Conservation (phyloP, 2,888 invertebrate genomes). For the Siphlonurus alternatus region DNA sequence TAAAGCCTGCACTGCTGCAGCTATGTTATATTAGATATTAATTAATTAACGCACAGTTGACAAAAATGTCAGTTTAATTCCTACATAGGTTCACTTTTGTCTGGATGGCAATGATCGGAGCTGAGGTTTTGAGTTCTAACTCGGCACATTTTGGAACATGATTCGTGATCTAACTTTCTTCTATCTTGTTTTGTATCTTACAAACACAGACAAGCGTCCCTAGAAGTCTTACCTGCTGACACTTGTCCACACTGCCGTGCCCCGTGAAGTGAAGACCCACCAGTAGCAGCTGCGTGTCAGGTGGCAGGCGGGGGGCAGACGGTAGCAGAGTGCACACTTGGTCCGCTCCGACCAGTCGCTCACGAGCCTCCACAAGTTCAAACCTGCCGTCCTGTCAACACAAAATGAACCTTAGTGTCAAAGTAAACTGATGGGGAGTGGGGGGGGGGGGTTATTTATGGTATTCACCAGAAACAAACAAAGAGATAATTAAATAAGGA, state of each 20-base stretch:
- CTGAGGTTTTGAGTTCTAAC: too few relatives aligned
- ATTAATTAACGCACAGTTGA: too few relatives aligned
- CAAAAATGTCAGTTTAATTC: too few relatives aligned
- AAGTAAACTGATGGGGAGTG: neutral
- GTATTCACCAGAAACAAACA: neutral
- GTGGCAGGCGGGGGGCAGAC: neutral
- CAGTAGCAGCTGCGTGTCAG: neutral
- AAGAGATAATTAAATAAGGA: too few relatives aligned
- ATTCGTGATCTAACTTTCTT: too few relatives aligned
- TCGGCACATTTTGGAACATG: too few relatives aligned
- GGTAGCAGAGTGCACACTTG: neutral
- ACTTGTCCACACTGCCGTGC: neutral
- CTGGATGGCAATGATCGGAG: too few relatives aligned
- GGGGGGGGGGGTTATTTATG: neutral
- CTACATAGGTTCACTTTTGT: too few relatives aligned
- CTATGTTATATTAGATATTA: too few relatives aligned
- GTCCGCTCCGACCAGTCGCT: neutral
- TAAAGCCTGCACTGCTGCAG: too few relatives aligned
- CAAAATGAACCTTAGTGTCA: neutral
- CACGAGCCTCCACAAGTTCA: neutral
- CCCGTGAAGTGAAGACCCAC: neutral
- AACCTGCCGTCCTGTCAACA: neutral
- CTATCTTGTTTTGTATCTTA: too few relatives aligned
- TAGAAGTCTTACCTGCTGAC: neutral
- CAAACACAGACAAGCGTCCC: too few relatives aligned